These are phyloP conservation scores for Chromis chromis DNA, from an alignment of 2,797 vertebrate species.

Conservation along the genomic window DNA sequence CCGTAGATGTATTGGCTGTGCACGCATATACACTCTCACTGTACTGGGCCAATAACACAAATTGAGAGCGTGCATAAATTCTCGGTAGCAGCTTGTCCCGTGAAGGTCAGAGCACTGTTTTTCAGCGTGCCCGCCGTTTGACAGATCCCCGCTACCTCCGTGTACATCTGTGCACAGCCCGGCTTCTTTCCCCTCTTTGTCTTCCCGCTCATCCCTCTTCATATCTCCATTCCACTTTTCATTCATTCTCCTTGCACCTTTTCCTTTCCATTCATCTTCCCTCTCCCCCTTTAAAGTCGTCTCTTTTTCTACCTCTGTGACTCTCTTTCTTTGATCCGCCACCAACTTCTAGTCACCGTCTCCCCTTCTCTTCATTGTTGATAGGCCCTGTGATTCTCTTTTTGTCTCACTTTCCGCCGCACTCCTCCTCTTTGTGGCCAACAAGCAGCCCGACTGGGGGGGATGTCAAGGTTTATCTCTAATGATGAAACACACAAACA, in stretches of 20 bases:
- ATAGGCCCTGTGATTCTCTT: slow-evolving; percentile 25
- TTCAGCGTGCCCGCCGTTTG: slow-evolving; percentile 68
- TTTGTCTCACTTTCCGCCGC: slow-evolving; percentile 35
- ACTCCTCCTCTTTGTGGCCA: slow-evolving; percentile 18
- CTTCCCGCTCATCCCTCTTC: not conserved
- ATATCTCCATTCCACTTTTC: not conserved
- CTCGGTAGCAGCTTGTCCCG: slow-evolving; percentile 65
- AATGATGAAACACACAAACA: slow-evolving; percentile 51
- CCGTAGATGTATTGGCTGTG: not conserved
- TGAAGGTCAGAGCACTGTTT: slow-evolving; percentile 78
- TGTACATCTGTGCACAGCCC: slow-evolving; percentile 69
- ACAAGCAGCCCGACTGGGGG: slow-evolving; percentile 4
- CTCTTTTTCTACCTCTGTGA: slow-evolving; percentile 4
- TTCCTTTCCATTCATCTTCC: slow-evolving; percentile 18
- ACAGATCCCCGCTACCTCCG: slow-evolving; percentile 62
- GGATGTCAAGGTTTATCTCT: slow-evolving; percentile 33
- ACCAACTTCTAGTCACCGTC: slow-evolving; percentile 32
- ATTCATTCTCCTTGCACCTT: slow-evolving; percentile 11
- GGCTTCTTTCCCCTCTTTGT: slow-evolving; percentile 12
- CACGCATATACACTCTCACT: slow-evolving; percentile 23
- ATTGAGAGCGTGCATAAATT: slow-evolving; percentile 78
- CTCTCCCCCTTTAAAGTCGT: not conserved
- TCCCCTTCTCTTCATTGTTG: slow-evolving; percentile 30
- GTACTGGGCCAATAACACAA: slow-evolving; percentile 69
- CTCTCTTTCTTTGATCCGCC: slow-evolving; percentile 53